Base-by-base conservation (phyloP, 2,888 invertebrate genomes). In the Nymphalis polychloros region DNA sequence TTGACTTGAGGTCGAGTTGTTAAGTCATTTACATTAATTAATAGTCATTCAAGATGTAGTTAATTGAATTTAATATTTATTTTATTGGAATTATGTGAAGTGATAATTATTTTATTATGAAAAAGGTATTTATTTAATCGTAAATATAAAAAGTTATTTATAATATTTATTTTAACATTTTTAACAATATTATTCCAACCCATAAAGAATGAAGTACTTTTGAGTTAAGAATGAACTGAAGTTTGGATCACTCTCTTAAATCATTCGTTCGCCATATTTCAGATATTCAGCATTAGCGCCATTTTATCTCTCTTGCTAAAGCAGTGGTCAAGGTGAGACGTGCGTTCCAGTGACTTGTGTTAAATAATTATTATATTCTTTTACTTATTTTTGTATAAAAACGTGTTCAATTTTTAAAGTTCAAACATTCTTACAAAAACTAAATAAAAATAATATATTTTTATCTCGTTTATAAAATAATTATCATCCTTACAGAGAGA, bases 261-360 rank as follows among this genome's bases (percentile, higher is more conserved):
- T 61, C 73, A 53, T 55, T 73, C 71, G 59, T 62, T 71, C 41
- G 13, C 10, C 72, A 59, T 17, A 69, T 64, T 46, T 6, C 20
- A n/a, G 41, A 59, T 6, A n/a, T 23, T 41, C 35, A 23, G n/a
- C 10, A 8, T 17, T 46, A 27, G 10, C 68, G 66, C 65, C 67
- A 69, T 77, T 80, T 78, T 82, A 79, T 75, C 75, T 83, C 83
- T 85, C 85, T 89, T 82, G 72, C 70, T 72, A 70, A 76, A 84
- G 92, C 91, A 90, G 92, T 86, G 91, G 90, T 88, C 81, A 68
- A 89, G 92, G 92, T 92, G 78, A 84, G 92, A 85, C 82, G 91
- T 82, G 78, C 79, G 4, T 55, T 64, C 27, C 59, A 16, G 59
- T 64, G 59, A 10, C 47, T 3, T 60, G 64, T 62, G 4, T 23